Conservation (phyloP, 2,888 invertebrate genomes). For the Trissoscelio sp. region DNA sequence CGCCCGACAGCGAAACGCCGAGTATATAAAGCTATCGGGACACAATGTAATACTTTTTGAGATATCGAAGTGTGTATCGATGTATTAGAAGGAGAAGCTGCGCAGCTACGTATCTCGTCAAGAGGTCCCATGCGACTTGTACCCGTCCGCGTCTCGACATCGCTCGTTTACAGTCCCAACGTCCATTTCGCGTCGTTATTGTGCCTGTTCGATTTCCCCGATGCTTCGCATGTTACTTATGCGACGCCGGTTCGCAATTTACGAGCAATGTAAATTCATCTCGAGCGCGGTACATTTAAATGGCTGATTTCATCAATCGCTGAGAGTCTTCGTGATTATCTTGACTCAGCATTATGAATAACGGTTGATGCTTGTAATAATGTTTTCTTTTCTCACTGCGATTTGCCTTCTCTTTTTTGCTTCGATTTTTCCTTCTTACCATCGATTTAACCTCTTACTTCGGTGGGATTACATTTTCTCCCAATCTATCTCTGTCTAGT, state of each 20-base stretch:
- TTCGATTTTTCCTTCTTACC: slow-evolving; percentile 48
- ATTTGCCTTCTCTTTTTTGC: slow-evolving; percentile 55
- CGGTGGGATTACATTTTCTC: slow-evolving; percentile 72
- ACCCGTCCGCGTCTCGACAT: slow-evolving; percentile 46
- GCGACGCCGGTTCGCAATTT: slow-evolving; percentile 7
- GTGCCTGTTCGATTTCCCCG: slow-evolving; percentile 29
- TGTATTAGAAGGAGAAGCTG: slow-evolving; percentile 60
- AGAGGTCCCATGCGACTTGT: slow-evolving; percentile 69
- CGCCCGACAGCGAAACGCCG: slow-evolving; percentile 44
- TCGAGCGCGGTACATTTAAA: slow-evolving; percentile 1
- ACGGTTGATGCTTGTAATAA: slow-evolving; percentile 54
- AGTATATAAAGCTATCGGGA: slow-evolving; percentile 65
- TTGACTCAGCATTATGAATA: slow-evolving; percentile 25
- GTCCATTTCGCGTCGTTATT: slow-evolving; percentile 52
- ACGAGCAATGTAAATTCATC: slow-evolving; percentile 7
- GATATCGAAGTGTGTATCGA: slow-evolving; percentile 68
- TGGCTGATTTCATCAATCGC: slow-evolving; percentile 1
- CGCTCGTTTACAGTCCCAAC: slow-evolving; percentile 44
- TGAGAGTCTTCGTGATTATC: slow-evolving; percentile 12
- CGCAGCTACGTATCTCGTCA: slow-evolving; percentile 67
- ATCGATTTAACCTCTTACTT: slow-evolving; percentile 55
- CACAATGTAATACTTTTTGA: slow-evolving; percentile 68
- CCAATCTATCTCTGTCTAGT: slow-evolving; percentile 73
- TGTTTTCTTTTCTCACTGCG: slow-evolving; percentile 40
- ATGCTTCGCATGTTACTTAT: not conserved